These are phyloP conservation scores for Salminus brasiliensis DNA, from an alignment of 2,113 vertebrate species.

Conservation along the genomic window DNA sequence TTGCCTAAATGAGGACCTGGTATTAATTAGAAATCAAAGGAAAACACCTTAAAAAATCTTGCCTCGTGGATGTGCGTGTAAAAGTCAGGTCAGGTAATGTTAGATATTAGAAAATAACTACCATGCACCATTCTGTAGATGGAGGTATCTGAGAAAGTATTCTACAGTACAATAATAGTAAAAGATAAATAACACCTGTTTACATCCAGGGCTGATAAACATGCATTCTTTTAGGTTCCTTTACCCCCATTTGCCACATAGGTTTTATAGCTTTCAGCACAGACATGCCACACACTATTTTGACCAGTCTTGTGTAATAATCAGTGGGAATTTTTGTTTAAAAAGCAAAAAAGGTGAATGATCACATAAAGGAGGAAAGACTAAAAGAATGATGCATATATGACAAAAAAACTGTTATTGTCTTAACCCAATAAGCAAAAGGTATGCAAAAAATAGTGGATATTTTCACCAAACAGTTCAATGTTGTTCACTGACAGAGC, in stretches of 20 bases:
- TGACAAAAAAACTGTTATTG: too few relatives aligned
- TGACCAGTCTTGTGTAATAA: not conserved
- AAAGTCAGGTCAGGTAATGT: too few relatives aligned
- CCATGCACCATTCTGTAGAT: too few relatives aligned
- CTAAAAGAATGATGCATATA: too few relatives aligned
- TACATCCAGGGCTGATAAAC: slow-evolving; percentile 23
- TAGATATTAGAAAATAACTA: too few relatives aligned
- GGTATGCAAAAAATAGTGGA: too few relatives aligned
- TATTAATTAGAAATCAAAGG: too few relatives aligned
- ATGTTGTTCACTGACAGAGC: not conserved
- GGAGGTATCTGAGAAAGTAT: not conserved
- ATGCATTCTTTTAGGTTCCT: slow-evolving; percentile 7
- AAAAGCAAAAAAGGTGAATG: not conserved
- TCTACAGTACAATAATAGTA: slow-evolving; percentile 15
- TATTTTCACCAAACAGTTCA: too few relatives aligned
- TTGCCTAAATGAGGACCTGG: too few relatives aligned
- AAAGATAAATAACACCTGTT: slow-evolving; percentile 14
- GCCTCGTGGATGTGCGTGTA: too few relatives aligned
- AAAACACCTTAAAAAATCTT: too few relatives aligned
- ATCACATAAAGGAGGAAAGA: not conserved
- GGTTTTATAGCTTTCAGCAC: not conserved
- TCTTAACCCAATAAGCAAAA: too few relatives aligned
- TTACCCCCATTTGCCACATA: not conserved
- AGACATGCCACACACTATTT: not conserved
- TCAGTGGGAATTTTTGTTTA: not conserved